Evolutionary conservation across 2,888 invertebrate genomes (phyloP), one percentile per base, ranked within the genome.

Genomic region (Parnassius orleans): DNA sequence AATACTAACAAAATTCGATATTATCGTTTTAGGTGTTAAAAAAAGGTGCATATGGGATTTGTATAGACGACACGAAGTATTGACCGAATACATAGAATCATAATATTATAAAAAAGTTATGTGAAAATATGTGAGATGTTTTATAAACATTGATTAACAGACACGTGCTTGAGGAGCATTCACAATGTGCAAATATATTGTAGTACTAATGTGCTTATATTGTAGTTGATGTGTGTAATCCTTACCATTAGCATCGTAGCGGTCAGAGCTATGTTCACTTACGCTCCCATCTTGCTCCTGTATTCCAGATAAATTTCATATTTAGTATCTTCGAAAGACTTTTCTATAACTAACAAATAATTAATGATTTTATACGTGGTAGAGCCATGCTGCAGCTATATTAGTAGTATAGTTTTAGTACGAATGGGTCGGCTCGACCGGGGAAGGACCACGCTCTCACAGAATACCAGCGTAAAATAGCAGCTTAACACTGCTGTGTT

Each of bases 231-330:
- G 53, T 60, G 33, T 44, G 11, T 10, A 48, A 62, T 59, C 63
- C 86, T 86, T 80, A 89, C 90, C 88, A 65, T 69, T 77, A 10
- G 72, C 67, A 44, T 86, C 85, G 74, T 80, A 88, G 63, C 75
- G 80, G 61, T 84, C 83, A 2, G 79, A 70, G 65, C 64, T 76
- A 65, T 81, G 82, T 19, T 83, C 83, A 66, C 69, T 76, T 14
- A 77, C 78, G 66, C 72, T 76, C 2, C 74, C 74, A 57, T 89
- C 88, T 75, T 84, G 86, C 60, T 89, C 89, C 89, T 89, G 73
- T 24, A 42, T 63, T 33, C 1, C 33, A 33, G 7, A 33, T 5
- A 33, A 33, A 33, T 33, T 33, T 33, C 33, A 33, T 33, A 7
- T 33, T 5, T 7, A 33, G 7, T 19, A 33, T 33, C 33, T 33